Conservation (phyloP, 2,113 vertebrate genomes). For the Chauna torquata region DNA sequence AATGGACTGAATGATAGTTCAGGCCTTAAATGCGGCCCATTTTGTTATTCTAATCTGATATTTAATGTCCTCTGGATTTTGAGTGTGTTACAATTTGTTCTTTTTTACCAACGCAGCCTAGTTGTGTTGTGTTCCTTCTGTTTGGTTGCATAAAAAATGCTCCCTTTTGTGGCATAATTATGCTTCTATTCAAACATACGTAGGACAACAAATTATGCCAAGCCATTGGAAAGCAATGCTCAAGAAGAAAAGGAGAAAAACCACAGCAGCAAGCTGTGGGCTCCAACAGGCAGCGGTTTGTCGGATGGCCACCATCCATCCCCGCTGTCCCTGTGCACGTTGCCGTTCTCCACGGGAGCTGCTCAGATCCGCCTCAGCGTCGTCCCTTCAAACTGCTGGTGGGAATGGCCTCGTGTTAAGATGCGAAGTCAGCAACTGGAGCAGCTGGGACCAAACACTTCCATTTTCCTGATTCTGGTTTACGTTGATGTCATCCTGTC, state of each 20-base stretch:
- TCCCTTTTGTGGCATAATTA: neutral
- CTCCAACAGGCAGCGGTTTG: neutral
- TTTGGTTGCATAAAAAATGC: neutral
- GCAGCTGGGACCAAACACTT: neutral
- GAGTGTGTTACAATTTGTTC: neutral
- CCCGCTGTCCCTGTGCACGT: neutral
- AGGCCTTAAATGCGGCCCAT: neutral
- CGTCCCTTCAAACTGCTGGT: neutral
- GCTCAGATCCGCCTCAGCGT: neutral
- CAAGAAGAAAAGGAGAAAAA: neutral
- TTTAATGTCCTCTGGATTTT: neutral
- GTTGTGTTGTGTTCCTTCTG: neutral
- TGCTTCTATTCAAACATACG: neutral
- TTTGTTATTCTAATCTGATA: neutral
- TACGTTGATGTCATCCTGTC: neutral
- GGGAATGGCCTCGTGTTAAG: fast-evolving
- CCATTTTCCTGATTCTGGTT: fast-evolving
- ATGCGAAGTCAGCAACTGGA: fast-evolving
- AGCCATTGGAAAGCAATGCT: neutral
- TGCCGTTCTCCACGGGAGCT: neutral
- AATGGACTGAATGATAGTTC: neutral
- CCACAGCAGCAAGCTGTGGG: neutral
- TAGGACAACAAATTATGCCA: conserved; percentile 12
- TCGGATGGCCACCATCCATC: neutral
- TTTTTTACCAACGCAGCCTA: neutral